These are phyloP conservation scores for Oligia latruncula DNA, from an alignment of 2,888 invertebrate species.

Conservation along the genomic window DNA sequence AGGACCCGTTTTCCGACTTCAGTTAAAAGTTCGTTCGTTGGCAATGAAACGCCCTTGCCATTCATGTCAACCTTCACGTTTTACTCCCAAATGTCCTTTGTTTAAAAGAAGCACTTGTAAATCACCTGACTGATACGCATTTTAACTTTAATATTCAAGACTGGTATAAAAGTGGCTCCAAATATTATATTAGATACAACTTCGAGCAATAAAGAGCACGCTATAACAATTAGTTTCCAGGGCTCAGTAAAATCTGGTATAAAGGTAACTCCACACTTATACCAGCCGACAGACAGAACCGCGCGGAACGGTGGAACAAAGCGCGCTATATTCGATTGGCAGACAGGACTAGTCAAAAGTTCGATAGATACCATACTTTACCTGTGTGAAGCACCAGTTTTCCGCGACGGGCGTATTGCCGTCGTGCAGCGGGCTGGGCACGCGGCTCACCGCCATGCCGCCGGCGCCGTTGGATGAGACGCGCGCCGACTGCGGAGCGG, in stretches of 20 bases:
- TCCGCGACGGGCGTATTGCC: constrained; percentile 99
- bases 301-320: neutral
- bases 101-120: constrained; percentile 31
- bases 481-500: constrained; percentile 95
- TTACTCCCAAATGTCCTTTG: constrained; percentile 42
- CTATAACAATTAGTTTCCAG: neutral
- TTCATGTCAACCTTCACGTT: constrained; percentile 49
- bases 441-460: constrained; percentile 98
- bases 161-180: constrained; percentile 2
- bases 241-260: constrained; percentile 5
- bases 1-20: constrained; percentile 34
- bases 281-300: neutral
- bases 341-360: constrained; percentile 19
- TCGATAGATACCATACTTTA: constrained; percentile 79
- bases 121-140: constrained; percentile 19
- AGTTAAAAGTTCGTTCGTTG: constrained; percentile 42
- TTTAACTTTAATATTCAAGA: constrained; percentile 17
- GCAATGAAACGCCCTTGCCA: constrained; percentile 53
- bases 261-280: constrained; percentile 4
- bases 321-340: neutral
- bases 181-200: neutral
- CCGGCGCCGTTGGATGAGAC: constrained; percentile 95
- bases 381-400: constrained; percentile 99
- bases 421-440: constrained; percentile 98
- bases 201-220: neutral